These are phyloP conservation scores for Marisa cornuarietis DNA, from an alignment of 1,140 invertebrate species.

Conservation along the genomic window DNA sequence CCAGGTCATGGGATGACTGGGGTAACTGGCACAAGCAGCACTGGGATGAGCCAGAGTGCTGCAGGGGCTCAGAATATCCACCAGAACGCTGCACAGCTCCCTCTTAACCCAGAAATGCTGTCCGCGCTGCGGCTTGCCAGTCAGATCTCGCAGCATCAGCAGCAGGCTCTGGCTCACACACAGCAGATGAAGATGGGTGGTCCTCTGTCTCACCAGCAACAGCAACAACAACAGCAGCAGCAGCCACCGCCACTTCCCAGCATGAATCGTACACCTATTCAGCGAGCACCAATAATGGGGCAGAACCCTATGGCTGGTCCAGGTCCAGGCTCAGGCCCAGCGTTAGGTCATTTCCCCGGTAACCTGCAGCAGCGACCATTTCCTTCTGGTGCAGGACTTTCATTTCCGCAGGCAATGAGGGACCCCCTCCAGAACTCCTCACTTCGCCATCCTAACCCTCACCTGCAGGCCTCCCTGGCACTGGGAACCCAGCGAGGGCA, in stretches of 20 bases:
- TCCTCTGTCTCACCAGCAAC: not conserved
- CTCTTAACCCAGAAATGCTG: constrained; percentile 15
- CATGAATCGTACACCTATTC: not conserved
- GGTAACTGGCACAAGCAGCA: not conserved
- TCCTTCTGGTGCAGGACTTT: not conserved
- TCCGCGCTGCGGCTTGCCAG: constrained; percentile 22
- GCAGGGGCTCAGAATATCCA: too few species aligned
- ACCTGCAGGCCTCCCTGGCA: constrained; percentile 13
- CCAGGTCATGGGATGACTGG: not conserved
- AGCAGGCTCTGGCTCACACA: constrained; percentile 13
- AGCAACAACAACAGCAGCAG: constrained; percentile 5
- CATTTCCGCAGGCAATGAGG: not conserved
- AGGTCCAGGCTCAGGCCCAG: not conserved
- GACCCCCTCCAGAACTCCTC: not conserved
- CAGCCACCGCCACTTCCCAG: not conserved
- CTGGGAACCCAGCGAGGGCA: constrained; percentile 3
- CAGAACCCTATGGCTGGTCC: not conserved
- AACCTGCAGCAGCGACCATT: not conserved
- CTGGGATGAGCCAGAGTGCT: too few species aligned
- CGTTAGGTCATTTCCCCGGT: not conserved
- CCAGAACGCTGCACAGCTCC: not conserved
- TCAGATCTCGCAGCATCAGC: constrained; percentile 25
- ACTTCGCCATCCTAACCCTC: constrained; percentile 17
- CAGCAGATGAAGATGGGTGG: constrained; percentile 19
- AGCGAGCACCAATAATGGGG: not conserved